These are phyloP conservation scores for Pristionchus arcanus DNA, from an alignment of 2,888 invertebrate species.

Conservation along the genomic window DNA sequence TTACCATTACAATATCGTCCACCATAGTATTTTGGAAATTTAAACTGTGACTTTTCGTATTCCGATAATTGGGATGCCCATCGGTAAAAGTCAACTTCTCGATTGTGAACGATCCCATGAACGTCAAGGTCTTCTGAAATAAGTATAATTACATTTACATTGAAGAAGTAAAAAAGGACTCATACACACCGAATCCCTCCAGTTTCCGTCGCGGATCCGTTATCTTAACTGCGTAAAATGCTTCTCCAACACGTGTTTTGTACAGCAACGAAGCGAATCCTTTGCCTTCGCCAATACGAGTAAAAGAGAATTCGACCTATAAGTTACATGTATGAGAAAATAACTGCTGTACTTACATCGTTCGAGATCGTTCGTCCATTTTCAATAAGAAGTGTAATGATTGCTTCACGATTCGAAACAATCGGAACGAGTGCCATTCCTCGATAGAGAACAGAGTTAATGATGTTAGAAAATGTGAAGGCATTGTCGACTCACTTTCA, in stretches of 20 bases:
- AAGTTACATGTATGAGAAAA: background rate
- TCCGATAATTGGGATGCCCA: background rate
- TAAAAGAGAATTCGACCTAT: background rate
- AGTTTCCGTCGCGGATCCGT: background rate
- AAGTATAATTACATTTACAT: background rate
- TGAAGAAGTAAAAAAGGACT: background rate
- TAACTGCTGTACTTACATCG: background rate
- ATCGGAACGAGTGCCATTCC: background rate
- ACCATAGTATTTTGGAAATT: background rate
- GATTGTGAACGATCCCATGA: background rate
- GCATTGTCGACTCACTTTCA: background rate
- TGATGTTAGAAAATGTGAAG: background rate
- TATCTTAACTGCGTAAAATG: background rate
- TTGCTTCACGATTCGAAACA: background rate
- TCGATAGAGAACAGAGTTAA: background rate
- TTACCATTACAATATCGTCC: background rate
- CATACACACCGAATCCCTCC: background rate
- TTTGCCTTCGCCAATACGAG: background rate
- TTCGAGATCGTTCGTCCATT: background rate
- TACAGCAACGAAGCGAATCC: background rate
- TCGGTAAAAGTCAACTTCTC: background rate
- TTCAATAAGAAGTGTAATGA: background rate
- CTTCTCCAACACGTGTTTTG: background rate
- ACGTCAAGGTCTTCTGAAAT: background rate
- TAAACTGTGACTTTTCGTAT: background rate